Evolutionary conservation across 2,888 invertebrate genomes (phyloP).

Genomic region (Rotaria socialis): DNA sequence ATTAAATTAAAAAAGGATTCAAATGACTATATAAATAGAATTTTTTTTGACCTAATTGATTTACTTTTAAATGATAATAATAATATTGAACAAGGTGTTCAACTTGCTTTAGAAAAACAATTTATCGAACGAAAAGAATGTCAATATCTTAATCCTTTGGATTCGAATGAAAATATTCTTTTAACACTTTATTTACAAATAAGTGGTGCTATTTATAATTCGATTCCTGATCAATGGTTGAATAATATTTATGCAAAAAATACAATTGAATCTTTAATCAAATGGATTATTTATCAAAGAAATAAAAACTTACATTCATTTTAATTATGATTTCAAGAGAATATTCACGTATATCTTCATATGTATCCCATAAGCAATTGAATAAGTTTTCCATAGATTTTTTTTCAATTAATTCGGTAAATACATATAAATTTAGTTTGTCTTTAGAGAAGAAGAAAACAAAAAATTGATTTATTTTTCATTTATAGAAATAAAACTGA

Average conservation of each 20-base stretch:
- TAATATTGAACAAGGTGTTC: background rate
- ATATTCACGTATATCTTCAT: constrained; percentile 27
- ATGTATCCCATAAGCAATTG: constrained; percentile 43
- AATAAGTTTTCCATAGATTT: constrained; percentile 13
- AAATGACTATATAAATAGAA: background rate
- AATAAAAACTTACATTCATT: constrained; percentile 4
- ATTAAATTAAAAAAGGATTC: background rate
- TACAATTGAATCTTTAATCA: constrained; percentile 32
- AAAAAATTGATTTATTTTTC: background rate
- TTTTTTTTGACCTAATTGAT: background rate
- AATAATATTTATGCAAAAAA: background rate
- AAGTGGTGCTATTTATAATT: background rate
- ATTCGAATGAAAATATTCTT: background rate
- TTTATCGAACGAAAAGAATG: background rate
- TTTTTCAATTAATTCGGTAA: background rate
- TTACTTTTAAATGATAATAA: background rate
- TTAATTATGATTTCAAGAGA: background rate
- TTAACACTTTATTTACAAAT: constrained; percentile 17
- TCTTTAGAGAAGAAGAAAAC: background rate
- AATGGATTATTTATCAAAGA: constrained; percentile 35
- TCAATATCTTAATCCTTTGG: background rate
- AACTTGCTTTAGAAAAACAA: background rate
- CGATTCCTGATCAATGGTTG: background rate
- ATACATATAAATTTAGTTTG: background rate
- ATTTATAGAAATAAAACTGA: background rate